Percentiles rank a stretch among this genome's conserved stretches.
Conservation (phyloP, 2,113 vertebrate genomes). For the Neogale vison region DNA sequence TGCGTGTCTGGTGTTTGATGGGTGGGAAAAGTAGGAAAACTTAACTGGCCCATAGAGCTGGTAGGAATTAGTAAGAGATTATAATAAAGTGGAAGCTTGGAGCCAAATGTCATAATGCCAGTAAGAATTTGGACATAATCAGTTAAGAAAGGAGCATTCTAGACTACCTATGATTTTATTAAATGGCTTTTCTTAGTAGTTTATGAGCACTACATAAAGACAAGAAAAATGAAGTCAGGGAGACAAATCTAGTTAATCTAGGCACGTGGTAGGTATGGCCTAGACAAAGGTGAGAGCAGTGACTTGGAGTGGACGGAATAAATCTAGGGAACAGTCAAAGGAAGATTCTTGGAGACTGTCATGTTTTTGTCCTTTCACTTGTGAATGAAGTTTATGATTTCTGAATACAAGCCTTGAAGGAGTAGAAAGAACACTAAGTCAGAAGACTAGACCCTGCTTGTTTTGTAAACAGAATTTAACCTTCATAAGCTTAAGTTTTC, state of each 20-base stretch:
- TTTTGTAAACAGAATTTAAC: slow-evolving; percentile 26
- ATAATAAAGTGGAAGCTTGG: neutral
- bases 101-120: neutral
- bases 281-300: neutral
- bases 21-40: neutral
- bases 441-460: neutral
- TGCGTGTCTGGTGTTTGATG: neutral
- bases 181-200: neutral
- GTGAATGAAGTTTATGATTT: neutral
- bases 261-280: neutral
- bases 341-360: neutral
- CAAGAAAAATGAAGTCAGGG: neutral
- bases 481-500: slow-evolving; percentile 19
- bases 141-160: neutral
- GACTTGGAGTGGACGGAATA: neutral
- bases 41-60: neutral
- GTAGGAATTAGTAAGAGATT: neutral
- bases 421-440: neutral
- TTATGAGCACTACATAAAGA: neutral
- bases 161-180: neutral
- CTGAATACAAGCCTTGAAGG: neutral
- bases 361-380: neutral
- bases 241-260: neutral
- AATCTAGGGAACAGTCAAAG: neutral
- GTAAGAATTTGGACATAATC: neutral